Percentiles rank a stretch among this genome's conserved stretches.
Evolutionary conservation across 1,140 invertebrate genomes (phyloP).

Genomic region (Neelides sp.): DNA sequence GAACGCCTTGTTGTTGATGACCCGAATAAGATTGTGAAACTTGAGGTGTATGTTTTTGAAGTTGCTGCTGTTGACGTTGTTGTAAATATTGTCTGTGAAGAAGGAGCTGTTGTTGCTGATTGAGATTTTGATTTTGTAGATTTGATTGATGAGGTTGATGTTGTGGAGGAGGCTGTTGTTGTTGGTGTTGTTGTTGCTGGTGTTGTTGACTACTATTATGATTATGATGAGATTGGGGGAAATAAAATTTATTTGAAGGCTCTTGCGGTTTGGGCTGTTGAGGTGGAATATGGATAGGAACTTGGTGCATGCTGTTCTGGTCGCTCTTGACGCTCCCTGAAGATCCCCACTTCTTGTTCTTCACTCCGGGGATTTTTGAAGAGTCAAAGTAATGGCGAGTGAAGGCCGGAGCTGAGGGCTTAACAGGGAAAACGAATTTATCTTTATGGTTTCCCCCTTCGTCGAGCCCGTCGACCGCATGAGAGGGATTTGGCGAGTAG

Average conservation of each 20-base stretch:
- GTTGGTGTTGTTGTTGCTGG: slow-evolving; percentile 12
- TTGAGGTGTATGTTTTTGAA: too few species aligned
- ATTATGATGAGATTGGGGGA: neutral
- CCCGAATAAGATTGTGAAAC: too few species aligned
- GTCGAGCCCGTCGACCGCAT: too few species aligned
- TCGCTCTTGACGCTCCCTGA: neutral
- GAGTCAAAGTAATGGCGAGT: slow-evolving; percentile 30
- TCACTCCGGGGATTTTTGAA: slow-evolving; percentile 19
- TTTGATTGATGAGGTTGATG: neutral
- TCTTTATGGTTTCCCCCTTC: too few species aligned
- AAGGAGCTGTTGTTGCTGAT: slow-evolving; percentile 8
- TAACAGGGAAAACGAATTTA: too few species aligned
- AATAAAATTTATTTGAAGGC: neutral
- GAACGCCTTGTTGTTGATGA: slow-evolving; percentile 5
- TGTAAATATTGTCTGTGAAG: neutral
- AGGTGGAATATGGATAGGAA: neutral
- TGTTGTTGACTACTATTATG: slow-evolving; percentile 6
- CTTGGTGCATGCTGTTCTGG: neutral
- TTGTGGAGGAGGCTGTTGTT: slow-evolving; percentile 6
- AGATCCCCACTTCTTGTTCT: slow-evolving; percentile 5
- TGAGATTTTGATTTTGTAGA: slow-evolving; percentile 12
- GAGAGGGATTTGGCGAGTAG: slow-evolving; percentile 11
- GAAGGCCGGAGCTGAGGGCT: slow-evolving; percentile 20
- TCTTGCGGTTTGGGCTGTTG: neutral
- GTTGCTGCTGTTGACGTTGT: slow-evolving; percentile 7